Conservation (phyloP, 2,888 invertebrate genomes). For the Stegana nigrithorax region DNA sequence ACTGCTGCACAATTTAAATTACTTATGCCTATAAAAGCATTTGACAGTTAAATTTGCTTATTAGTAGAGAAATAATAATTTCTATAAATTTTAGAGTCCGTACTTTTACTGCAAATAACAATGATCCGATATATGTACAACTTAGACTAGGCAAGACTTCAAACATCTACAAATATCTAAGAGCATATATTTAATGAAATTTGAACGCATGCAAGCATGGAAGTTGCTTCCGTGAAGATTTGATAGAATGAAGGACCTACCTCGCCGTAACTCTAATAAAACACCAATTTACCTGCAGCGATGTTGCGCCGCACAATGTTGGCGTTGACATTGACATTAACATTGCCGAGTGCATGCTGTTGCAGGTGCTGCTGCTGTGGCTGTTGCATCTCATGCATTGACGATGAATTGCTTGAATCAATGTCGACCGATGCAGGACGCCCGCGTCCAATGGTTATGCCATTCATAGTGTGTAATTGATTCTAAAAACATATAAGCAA, state of each 20-base stretch:
- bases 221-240: not conserved
- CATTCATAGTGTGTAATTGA: conserved; percentile 67
- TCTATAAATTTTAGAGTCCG: too few species aligned
- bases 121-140: too few species aligned
- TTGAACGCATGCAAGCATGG: not conserved
- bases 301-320: conserved; percentile 67
- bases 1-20: too few species aligned
- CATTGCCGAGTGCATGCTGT: conserved; percentile 62
- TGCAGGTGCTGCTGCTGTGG: conserved; percentile 68
- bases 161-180: too few species aligned
- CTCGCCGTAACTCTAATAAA: conserved; percentile 59
- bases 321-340: conserved; percentile 50
- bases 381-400: conserved; percentile 63
- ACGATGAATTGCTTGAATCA: conserved; percentile 63
- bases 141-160: too few species aligned
- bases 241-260: conserved; percentile 55
- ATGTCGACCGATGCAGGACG: conserved; percentile 77
- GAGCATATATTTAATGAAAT: conserved; percentile 7
- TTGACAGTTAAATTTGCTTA: too few species aligned
- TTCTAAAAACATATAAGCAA: conserved; percentile 44
- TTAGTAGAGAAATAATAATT: too few species aligned
- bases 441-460: conserved; percentile 71
- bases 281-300: conserved; percentile 66
- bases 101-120: too few species aligned
- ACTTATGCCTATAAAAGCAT: too few species aligned